Conservation (phyloP, 1,140 invertebrate species). For the Drosophila sp. region DNA sequence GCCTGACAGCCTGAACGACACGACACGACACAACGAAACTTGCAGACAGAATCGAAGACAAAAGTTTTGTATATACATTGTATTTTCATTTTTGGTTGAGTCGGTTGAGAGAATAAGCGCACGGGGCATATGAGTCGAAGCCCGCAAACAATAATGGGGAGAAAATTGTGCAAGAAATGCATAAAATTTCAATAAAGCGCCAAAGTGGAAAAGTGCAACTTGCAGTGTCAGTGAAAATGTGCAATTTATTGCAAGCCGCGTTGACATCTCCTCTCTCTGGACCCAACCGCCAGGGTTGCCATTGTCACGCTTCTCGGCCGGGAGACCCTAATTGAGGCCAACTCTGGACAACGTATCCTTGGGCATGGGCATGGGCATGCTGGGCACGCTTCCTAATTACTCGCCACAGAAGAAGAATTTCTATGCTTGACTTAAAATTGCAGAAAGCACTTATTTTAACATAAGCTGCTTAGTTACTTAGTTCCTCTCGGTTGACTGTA, state of each 20-base stretch:
- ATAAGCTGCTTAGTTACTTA: constrained; percentile 16
- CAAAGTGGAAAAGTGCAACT: constrained; percentile 9
- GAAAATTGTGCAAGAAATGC: constrained; percentile 35
- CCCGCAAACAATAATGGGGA: constrained; percentile 3
- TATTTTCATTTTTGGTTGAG: not conserved
- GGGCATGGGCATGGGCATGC: not conserved
- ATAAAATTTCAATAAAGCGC: constrained; percentile 46
- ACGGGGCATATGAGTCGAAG: not conserved
- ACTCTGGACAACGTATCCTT: constrained; percentile 5
- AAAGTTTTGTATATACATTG: constrained; percentile 17
- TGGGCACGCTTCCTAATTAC: constrained; percentile 6
- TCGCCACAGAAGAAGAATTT: not conserved
- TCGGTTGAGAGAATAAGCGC: constrained; percentile 1
- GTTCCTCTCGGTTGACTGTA: constrained; percentile 8
- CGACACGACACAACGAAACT: constrained; percentile 19
- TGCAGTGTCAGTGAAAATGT: constrained; percentile 37
- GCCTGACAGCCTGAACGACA: constrained; percentile 18
- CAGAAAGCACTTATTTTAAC: not conserved
- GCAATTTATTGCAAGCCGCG: constrained; percentile 29
- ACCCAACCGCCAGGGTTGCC: not conserved
- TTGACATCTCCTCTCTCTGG: constrained; percentile 7
- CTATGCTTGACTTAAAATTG: constrained; percentile 14
- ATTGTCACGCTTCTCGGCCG: not conserved
- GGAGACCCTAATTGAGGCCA: constrained; percentile 5
- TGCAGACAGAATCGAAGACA: constrained; percentile 22